Evolutionary conservation across 2,888 invertebrate genomes (phyloP).

Genomic region (Stramonita haemastoma): DNA sequence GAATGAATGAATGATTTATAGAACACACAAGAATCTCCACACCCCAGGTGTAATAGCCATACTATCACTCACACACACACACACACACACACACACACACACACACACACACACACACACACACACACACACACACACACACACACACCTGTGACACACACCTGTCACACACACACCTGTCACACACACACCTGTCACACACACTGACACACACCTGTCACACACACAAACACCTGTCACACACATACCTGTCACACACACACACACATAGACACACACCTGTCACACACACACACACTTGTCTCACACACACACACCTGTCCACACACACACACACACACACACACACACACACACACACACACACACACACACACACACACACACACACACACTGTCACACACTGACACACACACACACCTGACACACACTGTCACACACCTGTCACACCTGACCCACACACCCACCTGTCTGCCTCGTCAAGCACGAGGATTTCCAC

Average conservation of each 20-base stretch:
- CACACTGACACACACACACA: not conserved
- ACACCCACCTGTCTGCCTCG: slow-evolving; percentile 84
- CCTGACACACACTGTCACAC: not conserved
- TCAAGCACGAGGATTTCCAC: slow-evolving; percentile 92
- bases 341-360: not conserved
- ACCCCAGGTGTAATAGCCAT: no score
- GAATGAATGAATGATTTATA: no score
- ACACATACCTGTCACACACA: not conserved
- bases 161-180: not conserved
- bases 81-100: no score
- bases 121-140: not conserved
- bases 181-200: not conserved
- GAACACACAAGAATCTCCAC: no score
- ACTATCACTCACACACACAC: no score
- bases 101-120: not conserved
- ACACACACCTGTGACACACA: not conserved
- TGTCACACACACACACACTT: not conserved
- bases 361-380: not conserved
- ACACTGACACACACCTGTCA: not conserved
- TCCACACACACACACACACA: no score
- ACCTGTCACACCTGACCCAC: not conserved
- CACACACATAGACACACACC: no score
- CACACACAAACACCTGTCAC: not conserved
- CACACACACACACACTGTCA: not conserved
- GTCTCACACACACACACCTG: no score